Evolutionary conservation across 2,113 vertebrate species (phyloP).

Genomic region (Oreochromis spilurus): DNA sequence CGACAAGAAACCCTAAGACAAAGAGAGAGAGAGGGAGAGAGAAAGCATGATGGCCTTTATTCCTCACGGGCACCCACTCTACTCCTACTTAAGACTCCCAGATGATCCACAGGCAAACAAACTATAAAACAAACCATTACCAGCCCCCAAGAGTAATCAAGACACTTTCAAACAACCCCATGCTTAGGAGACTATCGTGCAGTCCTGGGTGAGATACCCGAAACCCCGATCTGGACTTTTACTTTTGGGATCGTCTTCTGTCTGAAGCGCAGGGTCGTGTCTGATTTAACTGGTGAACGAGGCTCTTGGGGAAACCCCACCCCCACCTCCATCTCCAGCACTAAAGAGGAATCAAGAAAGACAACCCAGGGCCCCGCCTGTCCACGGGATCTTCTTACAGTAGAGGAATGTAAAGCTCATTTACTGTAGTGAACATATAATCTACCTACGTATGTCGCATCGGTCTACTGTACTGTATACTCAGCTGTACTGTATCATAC

Average conservation of each 20-base stretch:
- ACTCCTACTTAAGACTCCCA: constrained; percentile 23
- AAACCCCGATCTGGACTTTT: constrained; percentile 20
- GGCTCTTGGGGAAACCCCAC: constrained; percentile 21
- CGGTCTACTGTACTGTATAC: constrained; percentile 64
- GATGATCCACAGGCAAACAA: constrained; percentile 17
- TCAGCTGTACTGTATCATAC: constrained; percentile 62
- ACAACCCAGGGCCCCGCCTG: not conserved
- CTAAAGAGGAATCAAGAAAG: constrained; percentile 24
- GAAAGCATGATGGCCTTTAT: constrained; percentile 27
- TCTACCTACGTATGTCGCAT: constrained; percentile 62
- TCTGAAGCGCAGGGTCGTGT: constrained; percentile 17
- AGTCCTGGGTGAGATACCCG: constrained; percentile 17
- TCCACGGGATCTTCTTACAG: constrained; percentile 60
- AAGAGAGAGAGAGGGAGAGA: not conserved
- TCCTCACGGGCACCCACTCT: constrained; percentile 18
- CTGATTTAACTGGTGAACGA: constrained; percentile 10
- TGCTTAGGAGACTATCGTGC: constrained; percentile 23
- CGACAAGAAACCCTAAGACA: constrained; percentile 84
- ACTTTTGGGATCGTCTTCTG: not conserved
- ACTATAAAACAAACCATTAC: constrained; percentile 21
- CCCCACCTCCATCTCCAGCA: constrained; percentile 7
- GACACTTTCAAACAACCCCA: not conserved
- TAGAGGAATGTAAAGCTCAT: constrained; percentile 72
- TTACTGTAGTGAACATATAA: constrained; percentile 67
- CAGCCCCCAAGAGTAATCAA: constrained; percentile 15